Conservation (phyloP, 2,797 vertebrate genomes). For the Otolemur crassicaudatus region DNA sequence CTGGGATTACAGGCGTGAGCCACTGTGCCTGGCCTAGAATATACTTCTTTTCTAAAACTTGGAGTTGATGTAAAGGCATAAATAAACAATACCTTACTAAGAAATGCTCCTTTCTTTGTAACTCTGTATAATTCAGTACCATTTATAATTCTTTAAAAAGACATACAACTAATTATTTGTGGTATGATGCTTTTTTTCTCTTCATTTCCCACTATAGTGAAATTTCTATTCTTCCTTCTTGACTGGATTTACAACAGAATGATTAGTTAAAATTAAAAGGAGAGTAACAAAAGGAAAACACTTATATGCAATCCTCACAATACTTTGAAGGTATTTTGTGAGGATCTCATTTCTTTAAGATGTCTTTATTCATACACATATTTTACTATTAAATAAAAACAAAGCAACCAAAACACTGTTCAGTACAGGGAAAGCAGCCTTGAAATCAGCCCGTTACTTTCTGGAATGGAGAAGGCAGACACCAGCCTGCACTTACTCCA, state of each 20-base stretch:
- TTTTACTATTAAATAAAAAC: conserved; percentile 18
- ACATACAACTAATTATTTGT: neutral
- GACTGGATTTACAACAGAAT: neutral
- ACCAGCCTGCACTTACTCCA: conserved; percentile 70
- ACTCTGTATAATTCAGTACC: neutral
- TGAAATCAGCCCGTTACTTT: conserved; percentile 60
- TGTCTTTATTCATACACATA: neutral
- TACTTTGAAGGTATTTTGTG: neutral
- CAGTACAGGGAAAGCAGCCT: neutral
- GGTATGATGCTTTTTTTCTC: neutral
- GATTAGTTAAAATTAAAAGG: conserved; percentile 28
- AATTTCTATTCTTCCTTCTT: neutral
- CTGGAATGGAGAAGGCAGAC: conserved; percentile 68
- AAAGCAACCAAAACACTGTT: conserved; percentile 32
- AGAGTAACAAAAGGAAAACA: conserved; percentile 14
- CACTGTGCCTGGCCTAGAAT: neutral
- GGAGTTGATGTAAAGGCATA: neutral
- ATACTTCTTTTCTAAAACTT: conserved; percentile 11
- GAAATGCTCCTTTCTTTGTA: conserved; percentile 3
- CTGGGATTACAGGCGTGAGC: too few relatives aligned
- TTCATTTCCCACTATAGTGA: neutral
- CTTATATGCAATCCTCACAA: neutral
- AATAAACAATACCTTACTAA: neutral
- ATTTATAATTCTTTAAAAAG: conserved; percentile 49
- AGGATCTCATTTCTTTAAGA: neutral